A percentile compares a stretch with the other conserved stretches of the same genome.
phyloP scores from a whole-genome alignment of 2,113 vertebrate genomes.

The Cnemophilus loriae region DNA sequence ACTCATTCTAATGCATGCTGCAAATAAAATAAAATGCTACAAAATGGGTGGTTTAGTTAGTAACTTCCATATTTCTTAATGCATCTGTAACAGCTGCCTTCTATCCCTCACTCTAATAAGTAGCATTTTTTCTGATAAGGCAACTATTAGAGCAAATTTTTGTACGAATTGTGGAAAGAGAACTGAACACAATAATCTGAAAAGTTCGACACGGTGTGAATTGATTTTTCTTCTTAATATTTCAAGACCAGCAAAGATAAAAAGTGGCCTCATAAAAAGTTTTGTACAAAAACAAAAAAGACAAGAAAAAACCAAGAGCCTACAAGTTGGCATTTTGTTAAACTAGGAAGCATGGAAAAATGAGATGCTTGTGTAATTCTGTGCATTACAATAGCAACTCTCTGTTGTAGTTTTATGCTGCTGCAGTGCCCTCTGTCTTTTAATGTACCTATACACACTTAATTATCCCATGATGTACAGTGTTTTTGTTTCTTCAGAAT shows the following conservation, averaged over 20 bases:
- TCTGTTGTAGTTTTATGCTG: constrained; percentile 37
- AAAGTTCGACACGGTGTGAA: background rate
- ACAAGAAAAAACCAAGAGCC: background rate
- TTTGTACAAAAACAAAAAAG: background rate
- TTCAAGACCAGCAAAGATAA: constrained; percentile 1
- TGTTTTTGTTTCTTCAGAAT: background rate
- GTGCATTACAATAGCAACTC: background rate
- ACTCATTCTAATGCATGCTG: background rate
- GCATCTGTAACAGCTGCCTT: background rate
- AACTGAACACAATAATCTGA: background rate
- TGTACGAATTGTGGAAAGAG: background rate
- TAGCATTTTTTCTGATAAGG: background rate
- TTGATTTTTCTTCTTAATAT: background rate
- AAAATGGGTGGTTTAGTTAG: background rate
- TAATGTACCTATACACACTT: constrained; percentile 32
- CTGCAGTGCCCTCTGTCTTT: constrained; percentile 69
- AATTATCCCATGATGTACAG: constrained; percentile 67
- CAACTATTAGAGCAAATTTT: background rate
- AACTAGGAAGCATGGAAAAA: background rate
- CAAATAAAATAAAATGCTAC: background rate
- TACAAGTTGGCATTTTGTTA: background rate
- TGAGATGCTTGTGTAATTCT: background rate
- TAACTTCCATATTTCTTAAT: background rate
- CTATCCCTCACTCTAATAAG: background rate
- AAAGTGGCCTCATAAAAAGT: background rate